A percentile compares a stretch with the other conserved stretches of the same genome.
These are phyloP conservation scores for Ursus arctos DNA, from an alignment of 2,113 vertebrate species.

Conservation along the genomic window DNA sequence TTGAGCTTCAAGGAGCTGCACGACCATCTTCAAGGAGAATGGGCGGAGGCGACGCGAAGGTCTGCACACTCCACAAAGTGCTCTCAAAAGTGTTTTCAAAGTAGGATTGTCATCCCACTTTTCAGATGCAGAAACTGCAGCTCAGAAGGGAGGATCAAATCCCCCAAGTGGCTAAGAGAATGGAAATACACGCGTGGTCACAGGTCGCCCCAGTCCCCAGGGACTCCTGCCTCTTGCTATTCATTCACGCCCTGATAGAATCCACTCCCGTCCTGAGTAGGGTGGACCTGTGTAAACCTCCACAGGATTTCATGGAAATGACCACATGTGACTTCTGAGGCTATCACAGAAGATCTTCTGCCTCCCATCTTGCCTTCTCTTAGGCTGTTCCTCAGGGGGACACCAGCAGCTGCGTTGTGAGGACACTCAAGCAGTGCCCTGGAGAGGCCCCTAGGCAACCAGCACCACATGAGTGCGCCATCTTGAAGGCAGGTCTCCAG, in stretches of 20 bases:
- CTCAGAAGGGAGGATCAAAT: background rate
- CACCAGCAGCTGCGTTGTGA: background rate
- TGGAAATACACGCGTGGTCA: fast-evolving
- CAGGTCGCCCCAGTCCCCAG: background rate
- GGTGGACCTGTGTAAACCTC: no score
- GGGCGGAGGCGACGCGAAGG: background rate
- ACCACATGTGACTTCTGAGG: background rate
- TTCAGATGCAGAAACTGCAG: background rate
- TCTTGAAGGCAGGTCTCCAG: background rate
- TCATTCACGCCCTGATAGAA: fast-evolving
- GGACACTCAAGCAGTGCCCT: background rate
- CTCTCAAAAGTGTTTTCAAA: background rate
- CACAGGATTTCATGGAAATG: background rate
- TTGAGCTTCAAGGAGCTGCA: background rate
- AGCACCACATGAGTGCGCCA: fast-evolving
- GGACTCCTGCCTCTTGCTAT: background rate
- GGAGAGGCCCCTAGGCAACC: background rate
- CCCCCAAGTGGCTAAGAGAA: background rate
- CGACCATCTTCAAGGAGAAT: background rate
- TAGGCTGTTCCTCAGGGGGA: background rate
- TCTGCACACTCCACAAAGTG: fast-evolving
- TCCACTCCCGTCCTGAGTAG: fast-evolving
- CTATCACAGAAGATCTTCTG: background rate
- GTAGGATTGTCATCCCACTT: background rate
- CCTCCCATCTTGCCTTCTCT: background rate